phyloP scores from a whole-genome alignment of 2,113 vertebrate genomes.

The Psilopsiagon aymara region DNA sequence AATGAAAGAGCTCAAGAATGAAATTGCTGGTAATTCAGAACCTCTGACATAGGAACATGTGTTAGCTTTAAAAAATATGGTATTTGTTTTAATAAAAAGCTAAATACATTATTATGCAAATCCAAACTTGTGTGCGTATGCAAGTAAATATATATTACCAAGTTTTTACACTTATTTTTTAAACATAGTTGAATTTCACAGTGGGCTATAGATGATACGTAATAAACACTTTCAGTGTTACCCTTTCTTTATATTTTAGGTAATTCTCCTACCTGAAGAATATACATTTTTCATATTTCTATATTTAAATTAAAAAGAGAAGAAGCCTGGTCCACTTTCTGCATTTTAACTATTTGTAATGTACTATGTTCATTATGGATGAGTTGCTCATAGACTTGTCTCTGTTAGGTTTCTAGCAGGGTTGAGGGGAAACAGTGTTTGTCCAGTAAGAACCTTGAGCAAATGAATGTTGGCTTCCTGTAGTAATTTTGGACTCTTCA shows the following conservation, averaged over 20 bases:
- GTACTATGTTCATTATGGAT: neutral
- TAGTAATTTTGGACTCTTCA: neutral
- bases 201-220: neutral
- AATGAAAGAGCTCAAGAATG: neutral
- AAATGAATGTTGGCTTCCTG: neutral
- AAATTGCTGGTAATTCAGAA: neutral
- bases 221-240: neutral
- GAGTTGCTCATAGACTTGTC: neutral
- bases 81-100: neutral
- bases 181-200: neutral
- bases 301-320: neutral
- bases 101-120: neutral
- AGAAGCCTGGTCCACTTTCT: neutral
- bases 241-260: neutral
- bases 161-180: neutral
- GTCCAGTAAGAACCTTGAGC: neutral
- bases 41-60: neutral
- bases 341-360: neutral
- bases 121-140: neutral
- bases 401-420: neutral
- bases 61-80: neutral
- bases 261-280: neutral
- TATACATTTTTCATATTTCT: neutral
- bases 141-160: neutral
- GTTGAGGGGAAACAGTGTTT: neutral